Base-by-base conservation (phyloP, 2,797 vertebrate genomes). In the Tolypeutes matacus region DNA sequence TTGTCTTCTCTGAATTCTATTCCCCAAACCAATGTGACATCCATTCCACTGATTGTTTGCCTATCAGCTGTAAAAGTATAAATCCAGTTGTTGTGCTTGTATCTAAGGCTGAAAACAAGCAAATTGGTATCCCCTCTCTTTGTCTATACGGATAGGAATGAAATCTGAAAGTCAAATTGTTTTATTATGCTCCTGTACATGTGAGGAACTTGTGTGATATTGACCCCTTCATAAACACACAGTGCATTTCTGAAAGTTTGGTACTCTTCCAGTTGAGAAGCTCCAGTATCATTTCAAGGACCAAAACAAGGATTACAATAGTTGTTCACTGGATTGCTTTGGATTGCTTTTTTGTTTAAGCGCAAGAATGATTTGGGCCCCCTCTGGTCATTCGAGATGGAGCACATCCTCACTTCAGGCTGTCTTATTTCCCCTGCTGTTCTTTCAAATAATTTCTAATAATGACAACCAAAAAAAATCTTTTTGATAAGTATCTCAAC, bases 181-280 rank as follows among this genome's bases (percentile, higher is more conserved):
- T 97, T 96, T 85, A 65, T 92, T 58, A 90, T 86, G 64, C 58
- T 97, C 93, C 89, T 92, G 29, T 93, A 11, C 31, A 56, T 94
- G 51, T 92, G 27, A 96, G 94, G 93, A 96, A 94, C 95, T 96
- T 89, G 87, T 96, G 92, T 60, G 95, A 86, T 65, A 80, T 88
- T n/a, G 20, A 65, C n/a, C 39, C 92, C 72, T 96, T 96, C 70
- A 69, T 96, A 97, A 97, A 96, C 31, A 49, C 1, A 58, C 92
- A 96, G 93, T 94, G 65, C 0, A 84, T 96, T 97, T 96, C 58
- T 95, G 96, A 93, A 97, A 95, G 83, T 91, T 96, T 95, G 86
- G 72, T 96, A 76, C 93, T 75, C 77, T 93, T 77, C 60, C 96
- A 3, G 20, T 96, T 96, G 64, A 91, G 42, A 77, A 53, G 89